Base-by-base conservation (phyloP, 64 coral and sea anemone genomes). In the Trachythela sp. region DNA sequence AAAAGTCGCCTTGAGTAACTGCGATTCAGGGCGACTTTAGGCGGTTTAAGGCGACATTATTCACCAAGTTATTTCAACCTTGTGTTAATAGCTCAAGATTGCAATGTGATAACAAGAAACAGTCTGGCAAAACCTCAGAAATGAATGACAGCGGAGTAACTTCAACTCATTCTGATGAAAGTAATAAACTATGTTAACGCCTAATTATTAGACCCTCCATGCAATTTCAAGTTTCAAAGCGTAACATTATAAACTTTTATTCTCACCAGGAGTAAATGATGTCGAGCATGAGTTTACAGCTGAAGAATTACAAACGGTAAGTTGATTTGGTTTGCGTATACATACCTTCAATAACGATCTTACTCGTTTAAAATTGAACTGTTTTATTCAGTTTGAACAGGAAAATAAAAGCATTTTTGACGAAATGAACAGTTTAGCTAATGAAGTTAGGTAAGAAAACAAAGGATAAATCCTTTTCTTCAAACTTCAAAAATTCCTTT, bases 381-480 rank as follows among this genome's bases (percentile, higher is more conserved):
- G 13, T 64, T 27, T 64, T 26, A 84, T 94, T 27, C 83, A 97
- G 95, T 97, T 97, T 92, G 95, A 97, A 85, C 91, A 90, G 43
- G 95, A 97, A 92, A 97, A 97, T 52, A 88, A 97, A 84, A 94
- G 87, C 52, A 35, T 97, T 8, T 97, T 97, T 86, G 91, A 94
- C 24, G 95, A 97, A 51, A 97, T 97, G 95, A 97, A 97, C 88
- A 97, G 90, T 70, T 80, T 97, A 10, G 95, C 92, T 48, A 90
- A 97, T 88, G 95, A 97, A 97, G 95, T 97, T 13, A 97, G 95
- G 95, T 97, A 93, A 43, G 58, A 7, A 40, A 83, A 24, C n/a
- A 14, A 40, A 8, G 38, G 24, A 24, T 26, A 72, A 22, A 26
- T 10, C 0, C 9, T 72, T 9, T 10, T 26, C 64, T 14, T 9